Conservation (phyloP, 2,113 vertebrate species). For the Pungitius pungitius region DNA sequence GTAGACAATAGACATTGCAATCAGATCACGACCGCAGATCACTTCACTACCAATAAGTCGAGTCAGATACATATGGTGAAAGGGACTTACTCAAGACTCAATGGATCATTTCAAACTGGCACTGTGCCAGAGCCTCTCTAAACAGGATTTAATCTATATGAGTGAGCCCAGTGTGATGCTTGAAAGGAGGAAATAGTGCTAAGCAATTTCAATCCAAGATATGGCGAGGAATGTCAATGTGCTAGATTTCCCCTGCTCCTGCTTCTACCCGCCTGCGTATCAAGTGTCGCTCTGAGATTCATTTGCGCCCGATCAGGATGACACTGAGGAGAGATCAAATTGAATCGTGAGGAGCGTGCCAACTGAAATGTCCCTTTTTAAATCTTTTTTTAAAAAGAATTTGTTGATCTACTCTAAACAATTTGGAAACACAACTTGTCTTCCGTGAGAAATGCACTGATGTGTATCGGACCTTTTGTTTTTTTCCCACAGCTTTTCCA, state of each 20-base stretch:
- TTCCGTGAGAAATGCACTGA: neutral
- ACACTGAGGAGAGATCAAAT: constrained; percentile 37
- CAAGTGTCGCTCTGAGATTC: constrained; percentile 56
- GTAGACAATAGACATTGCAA: neutral
- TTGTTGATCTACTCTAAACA: neutral
- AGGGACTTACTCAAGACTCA: constrained; percentile 58
- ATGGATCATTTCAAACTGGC: constrained; percentile 65
- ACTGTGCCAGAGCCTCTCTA: constrained; percentile 67
- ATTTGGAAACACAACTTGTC: neutral
- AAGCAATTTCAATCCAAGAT: constrained; percentile 76
- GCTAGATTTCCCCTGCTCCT: constrained; percentile 49
- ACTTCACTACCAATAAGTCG: constrained; percentile 34
- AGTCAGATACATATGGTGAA: constrained; percentile 49
- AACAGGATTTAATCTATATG: constrained; percentile 72
- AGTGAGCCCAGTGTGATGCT: constrained; percentile 70
- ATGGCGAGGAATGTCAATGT: constrained; percentile 67
- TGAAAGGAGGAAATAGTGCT: constrained; percentile 72
- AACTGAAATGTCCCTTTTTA: constrained; percentile 6
- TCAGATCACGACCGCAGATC: constrained; percentile 18
- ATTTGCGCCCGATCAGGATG: constrained; percentile 49
- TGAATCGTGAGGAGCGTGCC: constrained; percentile 22
- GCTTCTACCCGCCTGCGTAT: constrained; percentile 59
- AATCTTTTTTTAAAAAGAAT: neutral
- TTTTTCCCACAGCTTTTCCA: neutral
- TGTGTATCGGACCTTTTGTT: neutral